A percentile compares a stretch with the other conserved stretches of the same genome.
These are phyloP conservation scores for Heliconius charithonia DNA, from an alignment of 2,888 invertebrate genomes.

Conservation along the genomic window DNA sequence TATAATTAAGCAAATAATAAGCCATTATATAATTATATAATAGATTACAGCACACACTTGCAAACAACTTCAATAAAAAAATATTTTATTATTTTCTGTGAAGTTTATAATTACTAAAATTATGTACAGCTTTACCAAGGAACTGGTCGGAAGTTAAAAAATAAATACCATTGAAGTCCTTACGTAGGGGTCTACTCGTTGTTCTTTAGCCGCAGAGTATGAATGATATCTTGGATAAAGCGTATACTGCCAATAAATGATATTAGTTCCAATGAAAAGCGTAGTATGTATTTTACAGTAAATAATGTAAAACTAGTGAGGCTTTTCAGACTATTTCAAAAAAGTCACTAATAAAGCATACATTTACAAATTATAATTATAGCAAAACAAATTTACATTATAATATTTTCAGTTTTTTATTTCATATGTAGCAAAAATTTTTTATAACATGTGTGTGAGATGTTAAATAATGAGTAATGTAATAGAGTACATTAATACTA, in stretches of 20 bases:
- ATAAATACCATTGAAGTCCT: constrained; percentile 82
- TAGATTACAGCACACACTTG: background rate
- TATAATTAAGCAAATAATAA: constrained; percentile 1
- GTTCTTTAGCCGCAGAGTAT: constrained; percentile 79
- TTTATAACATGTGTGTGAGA: background rate
- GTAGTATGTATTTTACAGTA: constrained; percentile 32
- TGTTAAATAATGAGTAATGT: background rate
- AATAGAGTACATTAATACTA: background rate
- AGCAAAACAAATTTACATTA: background rate
- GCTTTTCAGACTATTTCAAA: background rate
- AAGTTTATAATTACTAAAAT: background rate
- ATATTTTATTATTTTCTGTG: background rate
- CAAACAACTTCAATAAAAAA: background rate
- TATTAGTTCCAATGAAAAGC: constrained; percentile 52
- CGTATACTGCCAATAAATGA: constrained; percentile 72
- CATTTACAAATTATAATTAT: background rate
- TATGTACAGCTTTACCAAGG: background rate
- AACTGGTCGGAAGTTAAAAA: background rate
- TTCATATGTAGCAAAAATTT: background rate
- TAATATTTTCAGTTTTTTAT: background rate
- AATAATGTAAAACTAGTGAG: background rate
- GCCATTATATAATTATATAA: constrained; percentile 1
- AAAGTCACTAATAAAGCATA: background rate
- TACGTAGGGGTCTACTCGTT: constrained; percentile 78
- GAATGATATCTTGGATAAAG: constrained; percentile 79